These are phyloP conservation scores for Hemitrygon akajei DNA, from an alignment of 2,797 vertebrate genomes.

Conservation along the genomic window DNA sequence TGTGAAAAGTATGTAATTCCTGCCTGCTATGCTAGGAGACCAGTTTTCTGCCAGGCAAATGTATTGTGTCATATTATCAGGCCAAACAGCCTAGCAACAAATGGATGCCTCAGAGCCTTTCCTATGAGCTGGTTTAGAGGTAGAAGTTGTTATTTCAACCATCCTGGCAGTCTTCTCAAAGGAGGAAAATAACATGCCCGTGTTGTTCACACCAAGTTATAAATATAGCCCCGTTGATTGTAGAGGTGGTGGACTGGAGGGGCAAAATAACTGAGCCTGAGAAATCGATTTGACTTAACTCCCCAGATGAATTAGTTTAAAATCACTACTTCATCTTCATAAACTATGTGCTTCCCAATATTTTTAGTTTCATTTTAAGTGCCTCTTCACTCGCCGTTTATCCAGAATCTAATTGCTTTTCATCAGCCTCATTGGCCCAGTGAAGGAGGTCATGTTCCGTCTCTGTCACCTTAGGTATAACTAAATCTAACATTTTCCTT, in stretches of 20 bases:
- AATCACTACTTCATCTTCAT: not conserved
- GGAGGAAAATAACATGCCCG: not conserved
- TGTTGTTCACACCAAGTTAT: not conserved
- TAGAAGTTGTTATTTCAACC: not conserved
- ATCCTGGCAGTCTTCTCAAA: not conserved
- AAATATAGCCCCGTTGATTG: not conserved
- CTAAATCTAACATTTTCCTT: constrained; percentile 27
- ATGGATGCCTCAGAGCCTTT: not conserved
- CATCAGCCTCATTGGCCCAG: constrained; percentile 16
- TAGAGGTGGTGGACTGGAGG: not conserved
- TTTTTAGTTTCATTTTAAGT: constrained; percentile 14
- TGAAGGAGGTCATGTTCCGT: not conserved
- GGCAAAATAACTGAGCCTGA: not conserved
- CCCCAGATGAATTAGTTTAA: not conserved
- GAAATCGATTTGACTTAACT: not conserved
- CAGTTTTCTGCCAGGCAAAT: not conserved
- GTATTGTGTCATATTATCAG: not conserved
- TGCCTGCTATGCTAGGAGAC: not conserved
- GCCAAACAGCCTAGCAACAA: not conserved
- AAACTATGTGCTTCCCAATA: not conserved
- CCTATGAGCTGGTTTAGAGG: not conserved
- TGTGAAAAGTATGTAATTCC: not conserved
- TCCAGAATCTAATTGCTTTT: constrained; percentile 24
- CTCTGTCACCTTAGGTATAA: not conserved
- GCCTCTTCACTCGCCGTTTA: not conserved